These are phyloP conservation scores for Bufotes viridis DNA, from an alignment of 2,797 vertebrate species.

Conservation along the genomic window DNA sequence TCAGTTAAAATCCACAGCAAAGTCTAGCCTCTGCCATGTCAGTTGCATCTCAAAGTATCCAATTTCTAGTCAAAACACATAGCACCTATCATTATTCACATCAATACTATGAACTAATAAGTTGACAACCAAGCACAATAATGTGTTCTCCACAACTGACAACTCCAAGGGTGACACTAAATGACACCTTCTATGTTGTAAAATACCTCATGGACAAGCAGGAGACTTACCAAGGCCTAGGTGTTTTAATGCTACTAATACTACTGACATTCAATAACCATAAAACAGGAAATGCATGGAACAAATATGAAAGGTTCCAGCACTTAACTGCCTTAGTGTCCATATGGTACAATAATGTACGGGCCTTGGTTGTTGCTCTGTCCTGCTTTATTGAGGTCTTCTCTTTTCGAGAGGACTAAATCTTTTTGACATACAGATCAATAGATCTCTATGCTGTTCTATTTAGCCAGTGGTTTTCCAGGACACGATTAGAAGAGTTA, in stretches of 20 bases:
- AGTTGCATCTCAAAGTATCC: too few relatives aligned
- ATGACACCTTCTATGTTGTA: not conserved
- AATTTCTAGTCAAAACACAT: too few relatives aligned
- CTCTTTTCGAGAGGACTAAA: not conserved
- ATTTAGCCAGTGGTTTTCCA: constrained; percentile 7
- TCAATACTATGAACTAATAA: too few relatives aligned
- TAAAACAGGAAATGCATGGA: not conserved
- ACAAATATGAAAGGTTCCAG: not conserved
- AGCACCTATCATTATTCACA: too few relatives aligned
- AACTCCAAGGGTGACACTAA: not conserved
- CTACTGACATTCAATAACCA: not conserved
- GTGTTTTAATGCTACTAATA: too few relatives aligned
- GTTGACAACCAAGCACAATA: not conserved
- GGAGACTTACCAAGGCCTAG: not conserved
- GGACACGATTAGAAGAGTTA: not conserved
- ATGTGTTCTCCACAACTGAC: not conserved
- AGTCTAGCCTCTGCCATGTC: too few relatives aligned
- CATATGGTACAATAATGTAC: too few relatives aligned
- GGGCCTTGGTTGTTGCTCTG: not conserved
- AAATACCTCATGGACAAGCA: not conserved
- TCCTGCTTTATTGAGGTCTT: not conserved
- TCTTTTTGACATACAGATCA: constrained; percentile 6
- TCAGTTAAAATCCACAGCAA: too few relatives aligned
- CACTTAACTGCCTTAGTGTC: not conserved
- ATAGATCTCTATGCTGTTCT: constrained; percentile 1